These are phyloP conservation scores for Salmo trutta DNA, from an alignment of 2,797 vertebrate genomes.

Conservation along the genomic window DNA sequence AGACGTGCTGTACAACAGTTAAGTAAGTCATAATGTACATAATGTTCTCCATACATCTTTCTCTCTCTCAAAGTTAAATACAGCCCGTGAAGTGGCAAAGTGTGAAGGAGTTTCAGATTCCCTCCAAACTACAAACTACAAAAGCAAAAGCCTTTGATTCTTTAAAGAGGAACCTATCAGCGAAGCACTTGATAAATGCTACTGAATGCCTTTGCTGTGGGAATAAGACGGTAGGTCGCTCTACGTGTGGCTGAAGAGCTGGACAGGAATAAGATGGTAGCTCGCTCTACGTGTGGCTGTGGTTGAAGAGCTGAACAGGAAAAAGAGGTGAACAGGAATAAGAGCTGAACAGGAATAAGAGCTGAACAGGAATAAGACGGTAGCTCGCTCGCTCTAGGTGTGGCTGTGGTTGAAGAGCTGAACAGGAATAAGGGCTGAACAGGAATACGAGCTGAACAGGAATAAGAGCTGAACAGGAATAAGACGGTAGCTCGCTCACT, in stretches of 20 bases:
- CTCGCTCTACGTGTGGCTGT: too few species aligned
- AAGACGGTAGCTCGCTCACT: too few species aligned
- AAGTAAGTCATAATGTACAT: not conserved
- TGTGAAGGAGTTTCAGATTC: constrained; percentile 22
- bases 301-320: too few species aligned
- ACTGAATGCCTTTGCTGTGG: not conserved
- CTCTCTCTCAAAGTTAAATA: not conserved
- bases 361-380: too few species aligned
- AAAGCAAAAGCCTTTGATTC: constrained; percentile 13
- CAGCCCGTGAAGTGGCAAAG: not conserved
- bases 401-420: too few species aligned
- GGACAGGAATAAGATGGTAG: too few species aligned
- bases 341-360: too few species aligned
- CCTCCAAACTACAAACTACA: not conserved
- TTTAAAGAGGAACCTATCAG: not conserved
- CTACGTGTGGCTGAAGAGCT: not conserved
- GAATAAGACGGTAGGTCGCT: not conserved
- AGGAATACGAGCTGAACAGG: too few species aligned
- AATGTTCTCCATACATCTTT: not conserved
- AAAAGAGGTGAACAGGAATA: too few species aligned
- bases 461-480: too few species aligned
- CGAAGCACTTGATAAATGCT: constrained; percentile 15
- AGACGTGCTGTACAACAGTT: not conserved
- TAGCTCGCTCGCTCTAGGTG: too few species aligned
- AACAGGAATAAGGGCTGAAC: too few species aligned